Evolutionary conservation across 2,888 invertebrate species (phyloP), one percentile per base, ranked within the genome.

Genomic region (Muschampia plurimacula): DNA sequence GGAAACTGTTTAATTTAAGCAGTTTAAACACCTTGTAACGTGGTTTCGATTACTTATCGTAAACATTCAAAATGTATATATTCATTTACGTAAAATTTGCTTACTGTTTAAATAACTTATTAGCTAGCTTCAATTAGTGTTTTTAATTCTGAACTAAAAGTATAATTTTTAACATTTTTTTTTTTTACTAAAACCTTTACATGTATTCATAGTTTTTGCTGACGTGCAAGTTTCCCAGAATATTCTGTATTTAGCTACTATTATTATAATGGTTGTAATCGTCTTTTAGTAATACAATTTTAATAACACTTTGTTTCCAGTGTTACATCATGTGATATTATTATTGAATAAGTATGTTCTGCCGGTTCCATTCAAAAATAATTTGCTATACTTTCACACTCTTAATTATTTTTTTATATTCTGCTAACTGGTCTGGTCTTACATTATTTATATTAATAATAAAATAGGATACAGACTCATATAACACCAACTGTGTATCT

Each of bases 321-420:
- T 52, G 52, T 55, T 66, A 55, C 55, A 39, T 36, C 41, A 63
- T 69, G 69, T 69, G 69, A 69, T 69, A 69, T 69, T 69, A 69
- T 69, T 57, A 57, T 32, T 64, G 39, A 62, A 55, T 69, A 69
- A 64, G 63, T 36, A 63, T n/a, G 63, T 63, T 32, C 32, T 12
- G 28, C 22, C 62, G 41, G 69, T 69, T 69, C 7, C 13, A 44
- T 55, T 12, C 32, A 46, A 59, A 59, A 59, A 32, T 13, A 32
- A 32, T 59, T 32, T 32, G 28, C 13, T 13, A 32, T 3, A 32
- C 32, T 46, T 59, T 13, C 36, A 59, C n/a, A 7, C 6, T 59
- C 3, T 7, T 7, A 32, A 10, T 22, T 57, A 49, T 57, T 28
- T 1, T 28, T 1, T 10, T 49, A 49, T 12, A 22, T 28, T 49